Evolutionary conservation across 2,797 vertebrate species (phyloP).

Genomic region (Hoplostethus atlanticus): DNA sequence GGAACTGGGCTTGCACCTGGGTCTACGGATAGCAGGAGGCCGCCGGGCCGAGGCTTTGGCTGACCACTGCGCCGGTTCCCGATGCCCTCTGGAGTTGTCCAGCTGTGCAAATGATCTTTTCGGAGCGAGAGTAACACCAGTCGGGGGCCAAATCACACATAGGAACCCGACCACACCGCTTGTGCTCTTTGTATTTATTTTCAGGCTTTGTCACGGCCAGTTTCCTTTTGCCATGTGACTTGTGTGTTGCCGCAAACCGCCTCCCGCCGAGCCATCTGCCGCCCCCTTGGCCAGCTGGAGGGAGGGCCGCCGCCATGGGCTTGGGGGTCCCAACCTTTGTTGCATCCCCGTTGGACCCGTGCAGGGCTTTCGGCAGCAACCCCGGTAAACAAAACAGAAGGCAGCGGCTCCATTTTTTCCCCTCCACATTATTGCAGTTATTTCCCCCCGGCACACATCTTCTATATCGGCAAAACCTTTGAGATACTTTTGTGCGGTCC

Average conservation of each 20-base stretch:
- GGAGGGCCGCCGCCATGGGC: constrained; percentile 20
- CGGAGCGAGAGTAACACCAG: constrained; percentile 48
- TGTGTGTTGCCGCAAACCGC: constrained; percentile 18
- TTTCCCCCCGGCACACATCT: constrained; percentile 2
- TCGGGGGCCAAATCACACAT: constrained; percentile 58
- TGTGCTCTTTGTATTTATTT: constrained; percentile 59
- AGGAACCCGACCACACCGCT: constrained; percentile 34
- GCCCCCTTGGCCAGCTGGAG: constrained; percentile 37
- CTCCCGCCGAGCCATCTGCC: constrained; percentile 39
- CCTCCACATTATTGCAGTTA: not conserved
- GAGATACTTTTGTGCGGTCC: constrained; percentile 69
- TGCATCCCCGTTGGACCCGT: constrained; percentile 10
- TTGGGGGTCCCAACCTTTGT: constrained; percentile 21
- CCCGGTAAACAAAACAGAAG: constrained; percentile 17
- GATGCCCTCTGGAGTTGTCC: constrained; percentile 62
- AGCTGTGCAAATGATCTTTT: constrained; percentile 73
- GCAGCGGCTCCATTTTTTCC: constrained; percentile 21
- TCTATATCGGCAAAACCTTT: constrained; percentile 42
- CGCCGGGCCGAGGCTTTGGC: constrained; percentile 55
- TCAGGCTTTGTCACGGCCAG: constrained; percentile 55
- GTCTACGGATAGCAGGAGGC: constrained; percentile 49
- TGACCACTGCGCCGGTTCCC: constrained; percentile 39
- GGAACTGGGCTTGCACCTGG: not conserved
- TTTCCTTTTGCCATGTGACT: constrained; percentile 34
- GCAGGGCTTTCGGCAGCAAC: constrained; percentile 8